Evolutionary conservation across 2,888 invertebrate genomes (phyloP).

Genomic region (Embidobia sp.): DNA sequence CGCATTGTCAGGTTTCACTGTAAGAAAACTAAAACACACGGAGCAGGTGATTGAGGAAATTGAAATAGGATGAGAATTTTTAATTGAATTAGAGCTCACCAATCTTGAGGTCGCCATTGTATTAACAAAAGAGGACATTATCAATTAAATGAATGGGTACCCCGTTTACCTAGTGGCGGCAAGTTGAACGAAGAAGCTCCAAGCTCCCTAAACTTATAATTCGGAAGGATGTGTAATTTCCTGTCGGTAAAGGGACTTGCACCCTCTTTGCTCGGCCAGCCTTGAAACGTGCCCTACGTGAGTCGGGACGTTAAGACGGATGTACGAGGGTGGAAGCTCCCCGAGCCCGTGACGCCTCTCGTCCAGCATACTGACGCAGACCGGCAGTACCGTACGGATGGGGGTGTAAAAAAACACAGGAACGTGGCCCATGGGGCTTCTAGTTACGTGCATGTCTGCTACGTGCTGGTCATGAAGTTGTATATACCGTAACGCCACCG

Average conservation of each 20-base stretch:
- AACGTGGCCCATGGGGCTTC: slow-evolving; percentile 63
- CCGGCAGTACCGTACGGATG: slow-evolving; percentile 55
- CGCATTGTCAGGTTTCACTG: background rate
- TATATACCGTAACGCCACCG: slow-evolving; percentile 20
- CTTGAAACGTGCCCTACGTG: slow-evolving; percentile 70
- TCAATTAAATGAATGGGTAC: slow-evolving; percentile 66
- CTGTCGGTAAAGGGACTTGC: slow-evolving; percentile 75
- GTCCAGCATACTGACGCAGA: slow-evolving; percentile 40
- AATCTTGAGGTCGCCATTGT: slow-evolving; percentile 32
- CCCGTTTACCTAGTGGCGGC: slow-evolving; percentile 47
- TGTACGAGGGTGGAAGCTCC: slow-evolving; percentile 59
- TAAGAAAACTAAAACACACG: background rate
- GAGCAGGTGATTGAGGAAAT: slow-evolving; percentile 25
- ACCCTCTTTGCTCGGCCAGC: slow-evolving; percentile 70
- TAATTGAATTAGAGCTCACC: slow-evolving; percentile 33
- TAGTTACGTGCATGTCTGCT: slow-evolving; percentile 59
- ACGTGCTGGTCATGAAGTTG: slow-evolving; percentile 60
- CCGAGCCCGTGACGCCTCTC: background rate
- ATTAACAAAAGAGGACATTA: slow-evolving; percentile 66
- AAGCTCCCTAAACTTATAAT: slow-evolving; percentile 71
- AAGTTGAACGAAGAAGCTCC: slow-evolving; percentile 60
- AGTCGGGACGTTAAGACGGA: slow-evolving; percentile 66
- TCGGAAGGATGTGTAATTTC: slow-evolving; percentile 80
- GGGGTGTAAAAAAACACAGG: slow-evolving; percentile 56
- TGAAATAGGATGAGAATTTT: slow-evolving; percentile 51